A percentile compares a stretch with the other conserved stretches of the same genome.
phyloP scores from a whole-genome alignment of 1,140 invertebrate species.

The Lordiphosa collinella region DNA sequence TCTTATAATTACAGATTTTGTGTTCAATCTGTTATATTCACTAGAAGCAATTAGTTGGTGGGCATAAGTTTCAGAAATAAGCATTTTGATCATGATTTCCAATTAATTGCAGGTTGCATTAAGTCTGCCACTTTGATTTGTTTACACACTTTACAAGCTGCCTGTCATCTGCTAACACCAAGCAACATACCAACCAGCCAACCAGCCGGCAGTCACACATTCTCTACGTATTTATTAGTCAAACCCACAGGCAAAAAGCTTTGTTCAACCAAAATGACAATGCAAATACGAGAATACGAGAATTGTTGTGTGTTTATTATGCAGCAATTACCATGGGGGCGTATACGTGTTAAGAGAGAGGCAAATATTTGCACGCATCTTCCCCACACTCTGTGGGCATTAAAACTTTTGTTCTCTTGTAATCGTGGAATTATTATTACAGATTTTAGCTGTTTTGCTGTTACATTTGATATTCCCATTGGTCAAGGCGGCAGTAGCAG shows the following conservation, averaged over 20 bases:
- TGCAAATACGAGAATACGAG: conserved; percentile 51
- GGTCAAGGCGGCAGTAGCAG: too few relatives aligned
- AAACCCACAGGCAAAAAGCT: conserved; percentile 54
- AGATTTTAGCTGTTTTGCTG: too few relatives aligned
- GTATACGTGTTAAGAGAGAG: conserved; percentile 60
- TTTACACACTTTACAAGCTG: conserved; percentile 11
- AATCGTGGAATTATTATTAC: too few relatives aligned
- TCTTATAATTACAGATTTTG: too few relatives aligned
- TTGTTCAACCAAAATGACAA: conserved; percentile 69
- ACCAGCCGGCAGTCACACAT: not conserved
- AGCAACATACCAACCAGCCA: not conserved
- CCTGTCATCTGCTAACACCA: not conserved
- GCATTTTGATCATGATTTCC: too few relatives aligned
- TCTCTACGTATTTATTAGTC: conserved; percentile 65
- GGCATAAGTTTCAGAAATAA: too few relatives aligned
- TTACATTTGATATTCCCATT: too few relatives aligned
- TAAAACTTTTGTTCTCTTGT: conserved; percentile 44
- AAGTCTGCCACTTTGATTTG: conserved; percentile 7
- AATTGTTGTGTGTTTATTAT: conserved; percentile 56
- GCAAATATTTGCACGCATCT: conserved; percentile 13
- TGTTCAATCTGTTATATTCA: too few relatives aligned
- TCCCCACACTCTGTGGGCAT: conserved; percentile 3
- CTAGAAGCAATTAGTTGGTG: not conserved
- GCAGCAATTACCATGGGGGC: conserved; percentile 73
- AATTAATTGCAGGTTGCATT: too few relatives aligned